Percentiles rank a stretch among this genome's conserved stretches.
Conservation (phyloP, 2,888 invertebrate genomes). For the Drosophila pseudotakahashii region DNA sequence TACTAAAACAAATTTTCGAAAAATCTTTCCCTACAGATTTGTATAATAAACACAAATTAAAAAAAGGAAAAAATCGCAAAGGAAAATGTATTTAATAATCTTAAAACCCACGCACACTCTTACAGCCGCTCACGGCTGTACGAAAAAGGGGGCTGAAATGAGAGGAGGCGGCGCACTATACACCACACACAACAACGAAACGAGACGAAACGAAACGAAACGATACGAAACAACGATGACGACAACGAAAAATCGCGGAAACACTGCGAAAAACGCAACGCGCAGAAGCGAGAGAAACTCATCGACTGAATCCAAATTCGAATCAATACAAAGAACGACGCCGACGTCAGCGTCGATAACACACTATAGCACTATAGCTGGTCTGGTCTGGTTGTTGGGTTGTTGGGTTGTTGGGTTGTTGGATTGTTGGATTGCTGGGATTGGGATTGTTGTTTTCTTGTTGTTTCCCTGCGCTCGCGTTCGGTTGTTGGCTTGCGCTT, state of each 20-base stretch:
- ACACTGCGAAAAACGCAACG: slow-evolving; percentile 81
- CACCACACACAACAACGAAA: slow-evolving; percentile 5
- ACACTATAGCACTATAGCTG: slow-evolving; percentile 16
- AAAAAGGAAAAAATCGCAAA: slow-evolving; percentile 31
- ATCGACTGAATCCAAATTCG: slow-evolving; percentile 80
- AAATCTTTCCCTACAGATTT: slow-evolving; percentile 1
- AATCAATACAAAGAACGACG: slow-evolving; percentile 73
- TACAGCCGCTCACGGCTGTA: slow-evolving; percentile 30
- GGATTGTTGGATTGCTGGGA: no score
- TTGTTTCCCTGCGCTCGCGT: not conserved
- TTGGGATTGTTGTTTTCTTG: not conserved
- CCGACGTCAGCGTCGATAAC: slow-evolving; percentile 35
- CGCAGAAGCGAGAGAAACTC: slow-evolving; percentile 84
- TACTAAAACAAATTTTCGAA: slow-evolving; percentile 1
- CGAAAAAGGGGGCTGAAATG: slow-evolving; percentile 28
- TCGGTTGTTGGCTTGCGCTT: not conserved
- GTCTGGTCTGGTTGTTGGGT: slow-evolving; percentile 17
- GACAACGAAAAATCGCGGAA: slow-evolving; percentile 78
- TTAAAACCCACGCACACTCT: slow-evolving; percentile 29
- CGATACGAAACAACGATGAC: slow-evolving; percentile 58
- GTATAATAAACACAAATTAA: slow-evolving; percentile 1
- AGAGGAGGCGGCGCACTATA: slow-evolving; percentile 6
- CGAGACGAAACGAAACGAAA: slow-evolving; percentile 9
- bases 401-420: no score
- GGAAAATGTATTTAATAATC: slow-evolving; percentile 41